Evolutionary conservation across 2,797 vertebrate species (phyloP).

Genomic region (Echeneis naucrates): DNA sequence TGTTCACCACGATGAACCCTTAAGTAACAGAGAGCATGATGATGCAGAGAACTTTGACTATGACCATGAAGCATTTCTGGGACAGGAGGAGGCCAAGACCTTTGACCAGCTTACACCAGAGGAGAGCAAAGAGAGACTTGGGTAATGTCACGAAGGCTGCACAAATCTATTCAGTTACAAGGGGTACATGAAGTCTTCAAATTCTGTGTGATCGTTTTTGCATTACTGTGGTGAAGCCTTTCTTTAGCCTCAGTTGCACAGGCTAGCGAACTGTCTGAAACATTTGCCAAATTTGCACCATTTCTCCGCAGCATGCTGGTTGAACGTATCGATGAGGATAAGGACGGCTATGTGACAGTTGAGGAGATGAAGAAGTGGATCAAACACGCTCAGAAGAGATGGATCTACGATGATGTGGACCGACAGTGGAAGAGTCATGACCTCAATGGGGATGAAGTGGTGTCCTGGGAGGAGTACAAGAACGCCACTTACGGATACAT

Average conservation of each 20-base stretch:
- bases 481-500: constrained; percentile 98
- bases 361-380: constrained; percentile 97
- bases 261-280: not conserved
- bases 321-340: constrained; percentile 94
- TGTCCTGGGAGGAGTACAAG: constrained; percentile 98
- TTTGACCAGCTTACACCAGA: constrained; percentile 98
- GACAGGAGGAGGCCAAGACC: constrained; percentile 95
- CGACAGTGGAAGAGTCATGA: constrained; percentile 98
- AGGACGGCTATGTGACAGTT: constrained; percentile 92
- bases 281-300: not conserved
- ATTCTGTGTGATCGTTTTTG: not conserved
- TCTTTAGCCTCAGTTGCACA: constrained; percentile 24
- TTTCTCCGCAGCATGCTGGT: constrained; percentile 91
- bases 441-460: constrained; percentile 91
- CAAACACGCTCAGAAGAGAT: constrained; percentile 96
- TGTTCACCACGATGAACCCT: constrained; percentile 90
- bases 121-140: constrained; percentile 96
- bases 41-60: constrained; percentile 94
- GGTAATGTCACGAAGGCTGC: constrained; percentile 75
- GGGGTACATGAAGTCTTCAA: not conserved
- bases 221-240: not conserved
- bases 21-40: constrained; percentile 91
- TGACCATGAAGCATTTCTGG: constrained; percentile 98
- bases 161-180: not conserved
- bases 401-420: constrained; percentile 98